Percentiles rank a stretch among this genome's conserved stretches.
Evolutionary conservation across 2,113 vertebrate genomes (phyloP).

Genomic region (Circaetus gallicus): DNA sequence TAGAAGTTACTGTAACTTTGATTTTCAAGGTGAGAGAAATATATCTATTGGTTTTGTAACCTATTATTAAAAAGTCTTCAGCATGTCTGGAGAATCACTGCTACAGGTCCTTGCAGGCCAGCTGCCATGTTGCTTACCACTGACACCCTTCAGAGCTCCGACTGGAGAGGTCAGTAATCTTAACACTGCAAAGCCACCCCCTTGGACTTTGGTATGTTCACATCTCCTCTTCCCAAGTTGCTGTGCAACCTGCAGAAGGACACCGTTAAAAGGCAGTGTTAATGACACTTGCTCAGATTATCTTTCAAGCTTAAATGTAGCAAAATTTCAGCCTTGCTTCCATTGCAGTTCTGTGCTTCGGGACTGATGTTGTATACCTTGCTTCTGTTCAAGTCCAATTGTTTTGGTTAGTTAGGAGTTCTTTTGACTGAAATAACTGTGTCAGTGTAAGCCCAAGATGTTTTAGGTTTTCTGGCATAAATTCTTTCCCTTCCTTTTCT

Average conservation of each 20-base stretch:
- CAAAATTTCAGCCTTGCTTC: neutral
- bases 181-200: neutral
- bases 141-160: neutral
- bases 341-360: neutral
- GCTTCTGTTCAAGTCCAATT: neutral
- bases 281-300: neutral
- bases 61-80: neutral
- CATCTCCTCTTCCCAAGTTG: neutral
- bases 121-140: neutral
- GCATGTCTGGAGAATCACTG: neutral
- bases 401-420: neutral
- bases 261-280: rapidly evolving
- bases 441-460: neutral
- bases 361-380: neutral
- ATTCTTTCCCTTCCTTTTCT: neutral
- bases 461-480: neutral
- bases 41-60: neutral
- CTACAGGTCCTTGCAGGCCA: neutral
- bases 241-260: neutral
- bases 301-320: neutral
- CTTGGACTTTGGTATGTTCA: neutral
- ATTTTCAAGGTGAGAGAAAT: neutral
- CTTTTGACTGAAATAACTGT: neutral
- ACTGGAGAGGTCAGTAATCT: neutral
- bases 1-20: neutral